Percentiles rank a stretch among this genome's conserved stretches.
Evolutionary conservation across 2,113 vertebrate genomes (phyloP).

Genomic region (Amazona guildingii): DNA sequence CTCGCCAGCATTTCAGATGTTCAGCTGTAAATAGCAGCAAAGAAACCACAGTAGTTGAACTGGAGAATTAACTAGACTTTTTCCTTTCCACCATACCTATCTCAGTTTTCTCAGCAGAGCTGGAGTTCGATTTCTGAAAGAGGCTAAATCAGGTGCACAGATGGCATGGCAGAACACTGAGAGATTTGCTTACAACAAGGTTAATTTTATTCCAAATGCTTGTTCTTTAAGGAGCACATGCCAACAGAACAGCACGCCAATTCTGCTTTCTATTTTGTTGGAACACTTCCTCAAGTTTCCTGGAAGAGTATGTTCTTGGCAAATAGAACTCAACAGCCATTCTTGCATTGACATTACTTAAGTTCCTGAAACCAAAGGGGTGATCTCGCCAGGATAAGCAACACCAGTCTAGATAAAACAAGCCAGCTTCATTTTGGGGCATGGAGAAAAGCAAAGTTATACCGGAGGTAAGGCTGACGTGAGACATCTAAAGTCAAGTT

Average conservation of each 20-base stretch:
- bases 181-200: neutral
- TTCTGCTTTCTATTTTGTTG: slow-evolving; percentile 47
- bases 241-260: slow-evolving; percentile 19
- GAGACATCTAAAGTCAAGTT: neutral
- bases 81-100: neutral
- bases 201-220: slow-evolving; percentile 14
- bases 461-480: neutral
- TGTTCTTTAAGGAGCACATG: neutral
- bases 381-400: neutral
- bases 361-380: neutral
- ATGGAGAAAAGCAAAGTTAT: neutral
- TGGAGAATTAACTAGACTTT: neutral
- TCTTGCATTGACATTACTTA: neutral
- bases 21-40: neutral
- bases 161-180: neutral
- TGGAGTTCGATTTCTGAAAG: neutral
- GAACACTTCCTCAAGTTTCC: slow-evolving; percentile 47
- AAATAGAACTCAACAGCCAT: neutral
- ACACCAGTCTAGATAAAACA: neutral
- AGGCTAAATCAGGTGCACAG: neutral
- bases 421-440: neutral
- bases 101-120: neutral
- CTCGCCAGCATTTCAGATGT: neutral
- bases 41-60: neutral
- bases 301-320: slow-evolving; percentile 36